Evolutionary conservation across 2,113 vertebrate species (phyloP).

Genomic region (Glaucomys volans): DNA sequence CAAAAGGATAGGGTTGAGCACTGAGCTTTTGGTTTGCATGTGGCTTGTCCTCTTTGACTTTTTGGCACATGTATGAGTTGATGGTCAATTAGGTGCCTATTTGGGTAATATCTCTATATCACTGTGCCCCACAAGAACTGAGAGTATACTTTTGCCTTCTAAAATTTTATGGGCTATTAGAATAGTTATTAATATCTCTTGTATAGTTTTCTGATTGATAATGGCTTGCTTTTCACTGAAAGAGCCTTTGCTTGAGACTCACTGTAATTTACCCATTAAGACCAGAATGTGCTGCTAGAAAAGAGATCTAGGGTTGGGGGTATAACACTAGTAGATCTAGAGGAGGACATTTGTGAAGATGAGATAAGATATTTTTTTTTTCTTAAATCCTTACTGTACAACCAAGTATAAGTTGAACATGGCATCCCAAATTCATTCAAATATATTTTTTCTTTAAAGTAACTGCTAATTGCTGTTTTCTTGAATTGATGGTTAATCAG

Average conservation of each 20-base stretch:
- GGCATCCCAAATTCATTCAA: neutral
- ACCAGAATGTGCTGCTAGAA: neutral
- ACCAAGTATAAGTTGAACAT: neutral
- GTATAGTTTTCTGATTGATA: neutral
- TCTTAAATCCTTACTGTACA: neutral
- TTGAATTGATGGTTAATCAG: neutral
- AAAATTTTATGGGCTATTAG: neutral
- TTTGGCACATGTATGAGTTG: neutral
- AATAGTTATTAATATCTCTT: neutral
- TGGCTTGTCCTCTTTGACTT: neutral
- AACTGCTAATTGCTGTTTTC: neutral
- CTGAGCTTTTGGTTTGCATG: neutral
- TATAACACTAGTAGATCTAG: neutral
- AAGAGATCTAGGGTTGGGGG: neutral
- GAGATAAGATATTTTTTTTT: neutral
- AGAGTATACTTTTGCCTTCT: neutral
- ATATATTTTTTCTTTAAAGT: neutral
- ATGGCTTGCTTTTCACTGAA: constrained; percentile 9
- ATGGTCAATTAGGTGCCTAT: neutral
- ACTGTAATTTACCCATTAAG: neutral
- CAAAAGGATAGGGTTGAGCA: neutral
- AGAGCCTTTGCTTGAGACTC: neutral
- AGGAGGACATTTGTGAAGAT: neutral
- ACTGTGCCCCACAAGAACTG: neutral
- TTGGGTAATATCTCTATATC: neutral